Conservation (phyloP, 2,113 vertebrate species). For the Echinops telfairi region DNA sequence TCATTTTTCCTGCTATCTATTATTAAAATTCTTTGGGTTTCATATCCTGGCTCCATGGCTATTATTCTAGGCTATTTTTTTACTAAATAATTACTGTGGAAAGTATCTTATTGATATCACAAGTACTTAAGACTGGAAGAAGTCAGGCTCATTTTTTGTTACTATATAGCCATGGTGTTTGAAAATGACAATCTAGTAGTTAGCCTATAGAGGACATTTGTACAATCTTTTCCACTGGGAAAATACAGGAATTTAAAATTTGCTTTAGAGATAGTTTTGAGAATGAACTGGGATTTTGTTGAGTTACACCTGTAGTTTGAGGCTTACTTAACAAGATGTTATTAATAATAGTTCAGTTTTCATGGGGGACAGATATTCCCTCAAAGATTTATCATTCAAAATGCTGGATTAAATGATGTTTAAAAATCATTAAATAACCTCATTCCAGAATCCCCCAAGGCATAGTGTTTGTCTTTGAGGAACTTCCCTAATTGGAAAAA, state of each 20-base stretch:
- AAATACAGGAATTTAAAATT: conserved; percentile 24
- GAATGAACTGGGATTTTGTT: not conserved
- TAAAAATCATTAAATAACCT: not conserved
- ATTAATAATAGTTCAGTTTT: not conserved
- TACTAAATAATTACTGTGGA: not conserved
- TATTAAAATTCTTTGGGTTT: not conserved
- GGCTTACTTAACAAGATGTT: not conserved
- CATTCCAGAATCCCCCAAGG: not conserved
- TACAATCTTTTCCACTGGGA: not conserved
- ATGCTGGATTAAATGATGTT: not conserved
- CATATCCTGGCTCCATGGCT: not conserved
- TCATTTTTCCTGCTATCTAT: not conserved
- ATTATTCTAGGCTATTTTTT: not conserved
- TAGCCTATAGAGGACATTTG: not conserved
- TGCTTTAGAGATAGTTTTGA: conserved; percentile 11
- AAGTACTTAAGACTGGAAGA: not conserved
- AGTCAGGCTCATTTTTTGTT: not conserved
- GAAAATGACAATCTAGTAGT: not conserved
- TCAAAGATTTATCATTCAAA: conserved; percentile 38
- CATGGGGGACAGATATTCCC: not conserved
- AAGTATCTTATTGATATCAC: not conserved
- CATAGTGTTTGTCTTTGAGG: not conserved
- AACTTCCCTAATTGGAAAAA: conserved; percentile 6
- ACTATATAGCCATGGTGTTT: not conserved
- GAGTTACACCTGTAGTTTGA: not conserved